phyloP scores from a whole-genome alignment of 2,888 invertebrate genomes.

The Romanomermis culicivorax region DNA sequence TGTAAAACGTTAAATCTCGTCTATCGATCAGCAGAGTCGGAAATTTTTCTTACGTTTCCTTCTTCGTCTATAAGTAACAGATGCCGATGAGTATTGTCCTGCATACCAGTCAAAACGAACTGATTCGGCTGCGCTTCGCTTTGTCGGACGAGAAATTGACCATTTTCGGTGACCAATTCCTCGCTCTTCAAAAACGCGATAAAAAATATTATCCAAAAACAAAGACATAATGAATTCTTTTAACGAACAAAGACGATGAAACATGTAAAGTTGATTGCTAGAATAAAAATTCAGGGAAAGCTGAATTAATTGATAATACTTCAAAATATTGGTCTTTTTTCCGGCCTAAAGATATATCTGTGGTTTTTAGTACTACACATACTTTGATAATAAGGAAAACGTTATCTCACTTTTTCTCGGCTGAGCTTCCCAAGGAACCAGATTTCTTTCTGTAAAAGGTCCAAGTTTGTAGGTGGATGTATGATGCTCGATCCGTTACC shows the following conservation, averaged over 20 bases:
- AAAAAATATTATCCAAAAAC: neutral
- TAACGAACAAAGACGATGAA: too few relatives aligned
- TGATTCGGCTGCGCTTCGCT: conserved; percentile 74
- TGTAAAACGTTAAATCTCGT: too few relatives aligned
- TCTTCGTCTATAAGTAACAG: conserved; percentile 82
- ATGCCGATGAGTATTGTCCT: conserved; percentile 64
- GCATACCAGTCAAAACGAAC: conserved; percentile 85
- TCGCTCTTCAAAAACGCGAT: too few relatives aligned
- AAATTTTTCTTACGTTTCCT: conserved; percentile 61
- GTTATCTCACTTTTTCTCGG: conserved; percentile 57
- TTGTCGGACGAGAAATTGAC: conserved; percentile 87
- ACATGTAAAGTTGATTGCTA: neutral
- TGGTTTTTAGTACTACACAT: too few relatives aligned
- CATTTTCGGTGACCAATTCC: conserved; percentile 45
- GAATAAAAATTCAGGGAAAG: too few relatives aligned
- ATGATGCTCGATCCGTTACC: too few relatives aligned
- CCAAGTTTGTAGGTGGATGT: neutral
- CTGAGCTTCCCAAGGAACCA: conserved; percentile 89
- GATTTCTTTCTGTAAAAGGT: neutral
- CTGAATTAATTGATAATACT: too few relatives aligned
- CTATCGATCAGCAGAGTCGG: too few relatives aligned
- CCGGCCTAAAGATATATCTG: too few relatives aligned
- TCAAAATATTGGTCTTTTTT: too few relatives aligned
- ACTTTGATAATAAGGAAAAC: too few relatives aligned
- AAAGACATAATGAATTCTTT: too few relatives aligned